Evolutionary conservation across 2,113 vertebrate species (phyloP), one percentile per base, ranked within the genome.

Genomic region (Helogale parvula): DNA sequence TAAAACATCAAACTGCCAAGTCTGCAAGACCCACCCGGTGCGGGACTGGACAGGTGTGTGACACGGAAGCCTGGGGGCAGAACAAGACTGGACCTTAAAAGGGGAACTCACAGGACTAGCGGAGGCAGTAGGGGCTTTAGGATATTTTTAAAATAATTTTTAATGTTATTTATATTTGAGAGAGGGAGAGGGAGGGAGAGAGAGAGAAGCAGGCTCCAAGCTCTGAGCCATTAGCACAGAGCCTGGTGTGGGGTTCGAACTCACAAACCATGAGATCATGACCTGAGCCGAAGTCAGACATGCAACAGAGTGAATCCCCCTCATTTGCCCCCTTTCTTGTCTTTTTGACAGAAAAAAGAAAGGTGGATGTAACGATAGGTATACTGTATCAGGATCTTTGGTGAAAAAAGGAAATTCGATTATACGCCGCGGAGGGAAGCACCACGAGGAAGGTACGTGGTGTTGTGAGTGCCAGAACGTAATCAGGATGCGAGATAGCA

Each of bases 311-410:
- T 60, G 21, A 23, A 41, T 41, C 41, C 41, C 41, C 41, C 41
- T 41, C 41, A 41, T 41, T 41, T 41, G 41, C 41, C 57, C 54
- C 57, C 57, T 72, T 82, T 87, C 69, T 29, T 60, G 2, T 2
- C 3, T 72, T 88, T n/a, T 57, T n/a, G 65, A 92, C 17, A 33
- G 35, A 72, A 50, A 94, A 76, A 88, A 89, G 45, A 93, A 91
- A 68, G 5, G 2, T 31, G 14, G 13, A 23, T 25, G 4, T 4
- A 27, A 29, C 35, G 52, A 25, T 65, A 35, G 76, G 41, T 50
- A 45, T 41, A 65, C n/a, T 6, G 8, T n/a, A 19, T 77, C 29
- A 23, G 25, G 7, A 60, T 86, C 31, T 52, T 60, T 54, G 35
- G 86, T 63, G 33, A 47, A 41, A 68, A 45, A 92, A 80, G 17